Base-by-base conservation (phyloP, 2,113 vertebrate species). In the Calidris pygmaea region DNA sequence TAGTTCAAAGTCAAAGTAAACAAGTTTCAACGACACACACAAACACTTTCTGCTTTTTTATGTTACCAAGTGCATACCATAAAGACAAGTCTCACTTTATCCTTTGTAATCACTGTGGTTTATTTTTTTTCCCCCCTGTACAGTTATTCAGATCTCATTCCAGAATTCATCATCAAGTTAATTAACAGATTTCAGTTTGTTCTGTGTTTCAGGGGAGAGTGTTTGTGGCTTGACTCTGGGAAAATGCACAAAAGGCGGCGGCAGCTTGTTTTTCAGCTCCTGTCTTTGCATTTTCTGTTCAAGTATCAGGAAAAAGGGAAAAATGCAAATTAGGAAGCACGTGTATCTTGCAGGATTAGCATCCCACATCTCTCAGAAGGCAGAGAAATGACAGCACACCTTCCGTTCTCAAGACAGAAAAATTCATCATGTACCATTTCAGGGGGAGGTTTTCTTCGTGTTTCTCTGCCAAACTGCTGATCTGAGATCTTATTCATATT, bases 131-230 rank as follows among this genome's bases (percentile, higher is more conserved):
- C 22, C 39, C 39, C n/a, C 39, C n/a, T 4, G 47, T 30, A 88
- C 82, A 85, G 75, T 94, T 96, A 96, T 91, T 96, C 85, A 94
- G 74, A 95, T 94, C 82, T 90, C 75, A 85, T 73, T 96, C 95
- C 93, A 96, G 75, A 88, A 94, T 58, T 74, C 55, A 14, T 55
- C 89, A 75, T 37, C 53, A 76, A 92, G 66, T 58, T 95, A 95
- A 96, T 96, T 62, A 95, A 79, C 66, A 94, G 63, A 83, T 94
- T 90, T 91, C 71, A 90, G 85, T 74, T 86, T 91, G 43, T 80
- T 95, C 81, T 59, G 50, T 45, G 45, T 91, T 95, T 88, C 62
- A 90, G 73, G n/a, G 45, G 43, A 96, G 85, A 80, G 37, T 72
- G 55, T 92, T 89, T 91, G 94, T 85, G 82, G 70, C 71, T 60